Percentiles rank a stretch among this genome's conserved stretches.
phyloP scores from a whole-genome alignment of 2,888 invertebrate genomes.

The Cantharis nigra region DNA sequence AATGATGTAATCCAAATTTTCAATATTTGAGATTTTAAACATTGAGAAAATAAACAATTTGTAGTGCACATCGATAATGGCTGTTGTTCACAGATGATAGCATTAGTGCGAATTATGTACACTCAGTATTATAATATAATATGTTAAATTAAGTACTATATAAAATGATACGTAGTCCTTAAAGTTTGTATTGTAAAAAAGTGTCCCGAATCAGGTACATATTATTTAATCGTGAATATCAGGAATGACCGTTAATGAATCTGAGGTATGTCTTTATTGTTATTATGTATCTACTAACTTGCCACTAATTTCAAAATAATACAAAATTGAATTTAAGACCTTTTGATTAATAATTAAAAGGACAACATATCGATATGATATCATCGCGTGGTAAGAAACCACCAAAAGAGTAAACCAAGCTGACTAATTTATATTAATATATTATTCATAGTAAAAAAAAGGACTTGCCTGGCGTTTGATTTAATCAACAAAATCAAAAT shows the following conservation, averaged over 20 bases:
- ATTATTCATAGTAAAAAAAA: background rate
- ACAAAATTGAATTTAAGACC: background rate
- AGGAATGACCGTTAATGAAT: background rate
- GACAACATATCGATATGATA: background rate
- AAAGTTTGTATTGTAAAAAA: background rate
- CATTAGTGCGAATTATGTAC: background rate
- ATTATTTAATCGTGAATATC: background rate
- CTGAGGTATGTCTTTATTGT: background rate
- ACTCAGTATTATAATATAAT: background rate
- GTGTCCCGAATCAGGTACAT: background rate
- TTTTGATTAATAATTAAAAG: background rate
- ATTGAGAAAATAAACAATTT: background rate
- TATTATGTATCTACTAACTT: background rate
- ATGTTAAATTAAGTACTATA: background rate
- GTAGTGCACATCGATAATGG: background rate
- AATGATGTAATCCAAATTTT: background rate
- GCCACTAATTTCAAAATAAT: background rate
- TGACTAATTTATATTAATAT: too few relatives aligned
- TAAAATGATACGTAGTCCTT: background rate
- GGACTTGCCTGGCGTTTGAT: background rate
- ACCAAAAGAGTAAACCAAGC: too few relatives aligned
- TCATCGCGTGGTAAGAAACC: background rate
- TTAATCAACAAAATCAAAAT: background rate
- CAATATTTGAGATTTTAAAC: background rate
- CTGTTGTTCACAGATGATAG: background rate